Evolutionary conservation across 64 coral and sea anemone genomes (phyloP).

Genomic region (Astreopora myriophthalma): DNA sequence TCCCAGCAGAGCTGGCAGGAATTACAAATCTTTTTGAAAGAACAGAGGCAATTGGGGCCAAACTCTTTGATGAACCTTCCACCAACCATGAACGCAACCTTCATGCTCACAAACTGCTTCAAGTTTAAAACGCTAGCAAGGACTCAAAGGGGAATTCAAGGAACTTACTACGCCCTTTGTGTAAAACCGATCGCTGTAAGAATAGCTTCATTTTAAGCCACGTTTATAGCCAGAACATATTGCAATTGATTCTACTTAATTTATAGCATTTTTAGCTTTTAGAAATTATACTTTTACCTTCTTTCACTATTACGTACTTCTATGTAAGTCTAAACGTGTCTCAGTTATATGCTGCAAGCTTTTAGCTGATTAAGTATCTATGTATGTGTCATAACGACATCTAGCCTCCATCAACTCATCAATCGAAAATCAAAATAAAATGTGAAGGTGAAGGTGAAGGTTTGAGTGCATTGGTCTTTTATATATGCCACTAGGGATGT

Average conservation of each 20-base stretch:
- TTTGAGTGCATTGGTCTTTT: too few relatives aligned
- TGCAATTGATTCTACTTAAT: neutral
- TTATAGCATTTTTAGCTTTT: neutral
- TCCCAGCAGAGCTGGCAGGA: too few relatives aligned
- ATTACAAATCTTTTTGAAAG: neutral
- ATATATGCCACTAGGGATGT: too few relatives aligned
- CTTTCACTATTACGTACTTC: neutral
- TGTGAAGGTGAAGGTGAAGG: too few relatives aligned
- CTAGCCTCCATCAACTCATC: too few relatives aligned
- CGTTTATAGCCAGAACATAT: neutral
- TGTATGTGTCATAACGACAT: too few relatives aligned
- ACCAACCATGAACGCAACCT: neutral
- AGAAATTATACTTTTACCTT: neutral
- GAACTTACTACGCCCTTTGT: neutral
- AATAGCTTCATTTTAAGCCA: neutral
- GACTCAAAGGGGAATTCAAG: neutral
- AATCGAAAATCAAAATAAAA: too few relatives aligned
- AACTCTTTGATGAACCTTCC: neutral
- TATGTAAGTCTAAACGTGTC: neutral
- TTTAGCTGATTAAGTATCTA: too few relatives aligned
- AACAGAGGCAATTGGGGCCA: neutral
- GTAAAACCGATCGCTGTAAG: neutral
- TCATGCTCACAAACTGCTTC: neutral
- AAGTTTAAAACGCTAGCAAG: neutral
- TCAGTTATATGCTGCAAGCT: neutral